Evolutionary conservation across 2,113 vertebrate species (phyloP).

Genomic region (Chamaetylas fuelleborni): DNA sequence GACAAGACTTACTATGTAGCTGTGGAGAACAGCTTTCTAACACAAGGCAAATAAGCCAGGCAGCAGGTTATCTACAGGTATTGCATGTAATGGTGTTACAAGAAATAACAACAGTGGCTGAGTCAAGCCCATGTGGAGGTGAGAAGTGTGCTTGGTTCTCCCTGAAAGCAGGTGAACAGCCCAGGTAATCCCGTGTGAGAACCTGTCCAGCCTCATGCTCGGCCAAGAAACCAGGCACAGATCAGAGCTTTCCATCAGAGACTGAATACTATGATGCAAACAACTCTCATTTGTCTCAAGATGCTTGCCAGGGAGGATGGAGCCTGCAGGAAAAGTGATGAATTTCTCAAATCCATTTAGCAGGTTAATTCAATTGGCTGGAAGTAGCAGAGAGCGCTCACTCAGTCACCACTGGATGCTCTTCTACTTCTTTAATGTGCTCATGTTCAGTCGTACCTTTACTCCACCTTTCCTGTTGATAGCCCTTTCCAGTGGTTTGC

Average conservation of each 20-base stretch:
- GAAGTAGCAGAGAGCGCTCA: background rate
- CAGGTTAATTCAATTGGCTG: background rate
- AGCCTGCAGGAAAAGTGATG: background rate
- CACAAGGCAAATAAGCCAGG: background rate
- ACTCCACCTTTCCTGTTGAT: background rate
- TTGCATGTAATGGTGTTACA: background rate
- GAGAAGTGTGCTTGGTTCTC: background rate
- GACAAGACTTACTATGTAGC: background rate
- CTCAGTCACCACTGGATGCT: rapidly evolving
- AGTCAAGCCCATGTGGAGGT: background rate
- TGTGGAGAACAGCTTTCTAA: background rate
- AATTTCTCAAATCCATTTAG: background rate
- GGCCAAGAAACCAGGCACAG: background rate
- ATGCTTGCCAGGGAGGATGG: background rate
- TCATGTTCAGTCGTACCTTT: background rate
- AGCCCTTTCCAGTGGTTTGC: background rate
- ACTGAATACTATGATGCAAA: rapidly evolving
- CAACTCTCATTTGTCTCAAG: rapidly evolving
- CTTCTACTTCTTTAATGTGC: background rate
- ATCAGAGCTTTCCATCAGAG: background rate
- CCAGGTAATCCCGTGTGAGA: background rate
- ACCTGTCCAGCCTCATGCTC: background rate
- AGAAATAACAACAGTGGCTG: rapidly evolving
- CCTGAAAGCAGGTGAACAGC: background rate
- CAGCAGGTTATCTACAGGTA: background rate